phyloP scores from a whole-genome alignment of 1,140 invertebrate species.

The Glossosoma conforme region DNA sequence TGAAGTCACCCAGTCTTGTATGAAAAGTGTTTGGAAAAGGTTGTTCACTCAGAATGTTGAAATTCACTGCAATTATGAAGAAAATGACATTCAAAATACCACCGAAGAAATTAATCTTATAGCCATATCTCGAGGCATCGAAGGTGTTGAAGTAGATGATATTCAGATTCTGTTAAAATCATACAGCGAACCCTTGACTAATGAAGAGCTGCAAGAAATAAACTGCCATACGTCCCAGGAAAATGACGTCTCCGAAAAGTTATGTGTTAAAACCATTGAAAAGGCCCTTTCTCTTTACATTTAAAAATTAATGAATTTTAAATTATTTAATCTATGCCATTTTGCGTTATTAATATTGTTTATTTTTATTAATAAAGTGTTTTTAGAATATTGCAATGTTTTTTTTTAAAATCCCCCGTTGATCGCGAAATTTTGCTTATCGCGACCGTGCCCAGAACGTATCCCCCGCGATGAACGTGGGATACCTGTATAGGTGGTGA shows the following conservation, averaged over 20 bases:
- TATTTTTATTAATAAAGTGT: no score
- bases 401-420: no score
- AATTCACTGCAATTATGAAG: constrained; percentile 11
- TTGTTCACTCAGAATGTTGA: constrained; percentile 13
- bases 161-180: constrained; percentile 12
- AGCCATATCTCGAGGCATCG: constrained; percentile 8
- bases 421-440: no score
- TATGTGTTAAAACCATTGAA: no score
- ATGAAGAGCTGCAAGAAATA: constrained; percentile 11
- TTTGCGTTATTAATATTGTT: no score
- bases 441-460: no score
- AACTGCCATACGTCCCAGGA: constrained; percentile 14
- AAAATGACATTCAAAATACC: constrained; percentile 14
- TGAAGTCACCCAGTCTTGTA: constrained; percentile 15
- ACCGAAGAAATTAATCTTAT: constrained; percentile 5
- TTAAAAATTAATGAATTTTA: no score
- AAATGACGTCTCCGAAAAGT: constrained; percentile 13
- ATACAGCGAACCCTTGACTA: constrained; percentile 9
- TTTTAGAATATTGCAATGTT: no score
- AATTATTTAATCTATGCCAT: no score
- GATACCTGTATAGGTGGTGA: no score
- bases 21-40: constrained; percentile 16
- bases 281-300: no score
- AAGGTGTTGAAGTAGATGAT: constrained; percentile 4
- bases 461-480: no score